A percentile compares a stretch with the other conserved stretches of the same genome.
Evolutionary conservation across 2,888 invertebrate genomes (phyloP).

Genomic region (Odontomyia ornata): DNA sequence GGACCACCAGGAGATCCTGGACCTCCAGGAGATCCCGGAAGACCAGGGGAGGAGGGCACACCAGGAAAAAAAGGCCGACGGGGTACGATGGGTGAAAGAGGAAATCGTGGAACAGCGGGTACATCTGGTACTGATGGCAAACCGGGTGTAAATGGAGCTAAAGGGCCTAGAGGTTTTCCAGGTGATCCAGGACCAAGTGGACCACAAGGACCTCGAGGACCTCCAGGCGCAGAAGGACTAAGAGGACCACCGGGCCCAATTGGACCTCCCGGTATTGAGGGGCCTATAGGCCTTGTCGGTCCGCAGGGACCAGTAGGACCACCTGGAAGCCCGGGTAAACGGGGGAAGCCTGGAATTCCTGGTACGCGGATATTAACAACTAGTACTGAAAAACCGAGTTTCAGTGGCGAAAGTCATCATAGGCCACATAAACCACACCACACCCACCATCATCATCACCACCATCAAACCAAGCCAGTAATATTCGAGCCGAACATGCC

Average conservation of each 20-base stretch:
- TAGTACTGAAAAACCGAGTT: not conserved
- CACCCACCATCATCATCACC: not conserved
- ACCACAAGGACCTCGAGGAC: not conserved
- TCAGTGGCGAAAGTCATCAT: not conserved
- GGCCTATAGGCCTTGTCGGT: not conserved
- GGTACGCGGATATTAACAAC: not conserved
- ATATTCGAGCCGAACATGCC: conserved; percentile 1
- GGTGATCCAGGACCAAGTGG: conserved; percentile 20
- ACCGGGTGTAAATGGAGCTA: not conserved
- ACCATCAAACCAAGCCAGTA: not conserved
- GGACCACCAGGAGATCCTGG: conserved; percentile 31
- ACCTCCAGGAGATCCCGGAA: not conserved
- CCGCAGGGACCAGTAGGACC: conserved; percentile 10
- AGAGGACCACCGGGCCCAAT: not conserved
- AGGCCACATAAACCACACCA: not conserved
- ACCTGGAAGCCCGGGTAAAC: not conserved
- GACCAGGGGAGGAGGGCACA: conserved; percentile 1
- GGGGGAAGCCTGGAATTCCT: not conserved
- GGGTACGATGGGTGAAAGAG: not conserved
- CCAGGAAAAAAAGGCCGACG: conserved; percentile 21
- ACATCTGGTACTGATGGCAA: conserved; percentile 4
- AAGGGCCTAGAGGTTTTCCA: not conserved
- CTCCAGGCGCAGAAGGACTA: not conserved
- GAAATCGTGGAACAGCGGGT: conserved; percentile 1
- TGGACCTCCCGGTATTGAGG: conserved; percentile 2